phyloP scores from a whole-genome alignment of 2,113 vertebrate genomes.

The Lutjanus erythropterus region DNA sequence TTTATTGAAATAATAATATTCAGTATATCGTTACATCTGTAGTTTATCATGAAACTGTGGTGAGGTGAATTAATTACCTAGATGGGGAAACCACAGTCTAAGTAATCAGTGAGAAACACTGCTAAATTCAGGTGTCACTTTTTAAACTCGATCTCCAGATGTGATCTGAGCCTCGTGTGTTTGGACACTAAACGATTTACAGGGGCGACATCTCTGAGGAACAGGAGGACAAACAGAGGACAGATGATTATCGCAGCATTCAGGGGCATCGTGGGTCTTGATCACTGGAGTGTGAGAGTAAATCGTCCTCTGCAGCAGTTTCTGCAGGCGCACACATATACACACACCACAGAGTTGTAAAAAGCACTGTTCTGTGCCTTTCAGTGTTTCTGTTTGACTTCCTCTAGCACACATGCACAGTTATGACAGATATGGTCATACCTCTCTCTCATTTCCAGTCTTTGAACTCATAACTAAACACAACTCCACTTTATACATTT shows the following conservation, averaged over 20 bases:
- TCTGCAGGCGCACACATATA: background rate
- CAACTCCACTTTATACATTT: background rate
- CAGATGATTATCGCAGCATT: slow-evolving; percentile 30
- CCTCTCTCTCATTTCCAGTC: background rate
- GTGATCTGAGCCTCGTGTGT: background rate
- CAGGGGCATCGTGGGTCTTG: background rate
- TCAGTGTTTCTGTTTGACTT: background rate
- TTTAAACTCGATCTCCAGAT: background rate
- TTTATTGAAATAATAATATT: no score
- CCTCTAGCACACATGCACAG: background rate
- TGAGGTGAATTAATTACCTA: no score
- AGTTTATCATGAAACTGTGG: no score
- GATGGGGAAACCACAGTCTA: no score
- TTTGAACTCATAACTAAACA: background rate
- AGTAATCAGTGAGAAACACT: no score
- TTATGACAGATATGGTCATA: background rate
- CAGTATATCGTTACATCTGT: no score
- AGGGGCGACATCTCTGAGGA: slow-evolving; percentile 8
- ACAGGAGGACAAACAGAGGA: slow-evolving; percentile 35
- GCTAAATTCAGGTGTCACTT: background rate
- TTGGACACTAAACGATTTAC: background rate
- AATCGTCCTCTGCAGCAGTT: background rate
- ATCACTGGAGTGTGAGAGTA: background rate
- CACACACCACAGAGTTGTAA: background rate
- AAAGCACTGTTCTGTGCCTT: background rate